Conservation (phyloP, 1,140 invertebrate genomes). For the Apis cerana region DNA sequence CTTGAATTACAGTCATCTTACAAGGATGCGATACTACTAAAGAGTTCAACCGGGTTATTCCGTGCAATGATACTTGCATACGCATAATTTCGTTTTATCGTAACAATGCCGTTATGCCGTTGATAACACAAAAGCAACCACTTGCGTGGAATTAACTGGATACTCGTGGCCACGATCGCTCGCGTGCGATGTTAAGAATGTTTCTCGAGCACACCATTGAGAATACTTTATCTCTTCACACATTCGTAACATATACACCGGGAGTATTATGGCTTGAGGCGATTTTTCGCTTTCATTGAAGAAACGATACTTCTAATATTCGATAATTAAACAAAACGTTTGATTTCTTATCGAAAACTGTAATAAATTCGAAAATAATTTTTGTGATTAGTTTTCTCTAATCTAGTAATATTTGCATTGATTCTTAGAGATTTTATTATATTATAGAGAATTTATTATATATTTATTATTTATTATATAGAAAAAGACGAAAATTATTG, state of each 20-base stretch:
- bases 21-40: not conserved
- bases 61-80: not conserved
- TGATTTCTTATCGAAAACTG: not conserved
- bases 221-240: slow-evolving; percentile 19
- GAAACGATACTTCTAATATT: not conserved
- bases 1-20: not conserved
- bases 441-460: too few species aligned
- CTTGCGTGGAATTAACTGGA: slow-evolving; percentile 13
- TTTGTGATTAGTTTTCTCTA: not conserved
- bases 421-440: not conserved
- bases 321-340: not conserved
- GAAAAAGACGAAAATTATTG: not conserved
- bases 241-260: not conserved
- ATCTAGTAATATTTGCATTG: not conserved
- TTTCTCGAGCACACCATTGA: slow-evolving; percentile 2
- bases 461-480: too few species aligned
- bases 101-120: not conserved
- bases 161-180: not conserved
- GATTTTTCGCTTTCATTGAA: not conserved
- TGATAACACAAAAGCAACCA: not conserved
- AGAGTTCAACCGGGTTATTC: not conserved
- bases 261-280: not conserved
- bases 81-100: slow-evolving; percentile 5
- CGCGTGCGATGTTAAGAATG: slow-evolving; percentile 22
- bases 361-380: not conserved